phyloP scores from a whole-genome alignment of 2,888 invertebrate genomes.

The Abscondita cerata region DNA sequence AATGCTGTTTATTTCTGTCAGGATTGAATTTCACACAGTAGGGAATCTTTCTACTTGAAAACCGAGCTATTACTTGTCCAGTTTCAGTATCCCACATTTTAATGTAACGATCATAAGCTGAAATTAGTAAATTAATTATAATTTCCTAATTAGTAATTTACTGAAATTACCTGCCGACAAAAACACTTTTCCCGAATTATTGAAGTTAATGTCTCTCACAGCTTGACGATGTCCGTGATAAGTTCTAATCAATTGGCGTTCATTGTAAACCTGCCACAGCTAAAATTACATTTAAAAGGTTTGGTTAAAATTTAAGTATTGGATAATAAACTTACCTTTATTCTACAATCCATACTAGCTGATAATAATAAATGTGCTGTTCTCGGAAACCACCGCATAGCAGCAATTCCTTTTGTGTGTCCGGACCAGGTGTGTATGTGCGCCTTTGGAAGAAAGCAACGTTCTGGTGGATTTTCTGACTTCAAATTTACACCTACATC shows the following conservation, averaged over 20 bases:
- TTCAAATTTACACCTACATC: constrained; percentile 90
- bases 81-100: constrained; percentile 99
- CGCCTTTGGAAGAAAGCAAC: constrained; percentile 95
- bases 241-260: constrained; percentile 89
- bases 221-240: constrained; percentile 97
- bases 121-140: constrained; percentile 51
- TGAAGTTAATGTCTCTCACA: constrained; percentile 94
- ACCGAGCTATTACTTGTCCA: constrained; percentile 83
- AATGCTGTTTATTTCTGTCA: constrained; percentile 94
- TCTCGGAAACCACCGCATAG: constrained; percentile 92
- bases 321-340: constrained; percentile 77
- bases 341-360: constrained; percentile 95
- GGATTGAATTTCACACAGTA: constrained; percentile 99
- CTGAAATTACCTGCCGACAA: constrained; percentile 82
- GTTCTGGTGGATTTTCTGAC: constrained; percentile 87
- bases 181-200: constrained; percentile 91
- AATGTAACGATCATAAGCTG: constrained; percentile 93
- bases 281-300: too few species aligned
- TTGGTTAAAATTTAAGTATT: too few species aligned
- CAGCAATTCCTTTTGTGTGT: constrained; percentile 95
- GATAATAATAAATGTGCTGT: constrained; percentile 95
- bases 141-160: not conserved
- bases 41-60: constrained; percentile 95
- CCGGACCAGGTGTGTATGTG: constrained; percentile 97
- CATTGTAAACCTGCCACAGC: constrained; percentile 98